Conservation (phyloP, 2,888 invertebrate species). For the Epinotia bilunana region DNA sequence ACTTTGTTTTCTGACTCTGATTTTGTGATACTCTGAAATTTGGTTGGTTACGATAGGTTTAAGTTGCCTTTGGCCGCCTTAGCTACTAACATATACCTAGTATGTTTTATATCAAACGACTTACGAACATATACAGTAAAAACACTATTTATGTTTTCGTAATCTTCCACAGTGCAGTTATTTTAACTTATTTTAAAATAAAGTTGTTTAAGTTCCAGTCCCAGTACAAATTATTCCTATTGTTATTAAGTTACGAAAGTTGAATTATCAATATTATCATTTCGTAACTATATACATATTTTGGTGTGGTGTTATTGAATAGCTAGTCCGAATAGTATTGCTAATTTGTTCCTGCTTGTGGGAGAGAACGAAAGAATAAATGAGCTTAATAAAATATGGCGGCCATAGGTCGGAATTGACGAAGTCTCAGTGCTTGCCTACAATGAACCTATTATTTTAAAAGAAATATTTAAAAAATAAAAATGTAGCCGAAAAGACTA, state of each 20-base stretch:
- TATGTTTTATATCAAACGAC: neutral
- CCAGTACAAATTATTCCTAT: neutral
- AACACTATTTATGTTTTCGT: neutral
- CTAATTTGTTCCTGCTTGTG: neutral
- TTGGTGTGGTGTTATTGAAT: neutral
- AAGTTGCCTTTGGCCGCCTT: slow-evolving; percentile 33
- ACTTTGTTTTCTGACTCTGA: slow-evolving; percentile 50
- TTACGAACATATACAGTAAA: neutral
- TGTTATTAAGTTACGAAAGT: neutral
- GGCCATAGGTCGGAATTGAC: slow-evolving; percentile 61
- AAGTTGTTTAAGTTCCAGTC: neutral
- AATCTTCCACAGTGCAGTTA: neutral
- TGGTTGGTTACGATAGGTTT: slow-evolving; percentile 34
- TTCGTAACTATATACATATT: neutral
- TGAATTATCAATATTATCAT: neutral
- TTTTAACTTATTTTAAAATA: neutral
- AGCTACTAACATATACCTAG: neutral
- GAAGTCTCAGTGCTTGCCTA: slow-evolving; percentile 75
- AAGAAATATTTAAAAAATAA: slow-evolving; percentile 56
- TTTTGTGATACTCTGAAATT: slow-evolving; percentile 56
- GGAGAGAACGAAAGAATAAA: slow-evolving; percentile 2
- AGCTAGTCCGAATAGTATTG: neutral
- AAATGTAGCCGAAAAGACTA: slow-evolving; percentile 77
- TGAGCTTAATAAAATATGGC: slow-evolving; percentile 40
- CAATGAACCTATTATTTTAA: slow-evolving; percentile 63